These are phyloP conservation scores for Mus musculus DNA, from an alignment of 2,113 vertebrate genomes.

Conservation along the genomic window DNA sequence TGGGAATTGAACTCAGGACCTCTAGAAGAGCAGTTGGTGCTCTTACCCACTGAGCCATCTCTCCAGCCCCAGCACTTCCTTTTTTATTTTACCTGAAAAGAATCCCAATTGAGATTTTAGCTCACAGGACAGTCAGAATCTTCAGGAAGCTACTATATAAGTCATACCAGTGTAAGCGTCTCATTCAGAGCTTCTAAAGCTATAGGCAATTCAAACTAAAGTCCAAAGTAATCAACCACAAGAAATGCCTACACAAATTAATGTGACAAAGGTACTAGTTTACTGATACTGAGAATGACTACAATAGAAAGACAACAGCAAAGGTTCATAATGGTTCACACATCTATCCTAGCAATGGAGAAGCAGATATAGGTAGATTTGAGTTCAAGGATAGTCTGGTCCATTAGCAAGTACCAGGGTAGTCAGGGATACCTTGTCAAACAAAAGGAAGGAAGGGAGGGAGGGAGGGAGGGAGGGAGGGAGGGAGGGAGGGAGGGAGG, in stretches of 20 bases:
- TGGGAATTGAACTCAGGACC: too few species aligned
- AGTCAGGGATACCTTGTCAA: not conserved
- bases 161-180: not conserved
- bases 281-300: not conserved
- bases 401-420: not conserved
- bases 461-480: too few species aligned
- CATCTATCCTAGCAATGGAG: not conserved
- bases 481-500: too few species aligned
- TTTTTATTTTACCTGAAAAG: slow-evolving; percentile 37
- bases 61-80: not conserved
- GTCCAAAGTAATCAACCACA: slow-evolving; percentile 17
- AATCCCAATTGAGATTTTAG: slow-evolving; percentile 1
- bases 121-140: not conserved
- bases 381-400: not conserved
- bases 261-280: not conserved
- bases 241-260: slow-evolving; percentile 1
- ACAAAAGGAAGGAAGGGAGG: too few species aligned
- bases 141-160: not conserved
- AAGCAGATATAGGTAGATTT: not conserved
- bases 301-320: not conserved
- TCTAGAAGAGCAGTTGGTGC: too few species aligned
- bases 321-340: not conserved
- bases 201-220: not conserved
- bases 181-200: not conserved
- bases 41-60: too few species aligned